Evolutionary conservation across 2,797 vertebrate species (phyloP).

Genomic region (Pipistrellus pipistrellus): DNA sequence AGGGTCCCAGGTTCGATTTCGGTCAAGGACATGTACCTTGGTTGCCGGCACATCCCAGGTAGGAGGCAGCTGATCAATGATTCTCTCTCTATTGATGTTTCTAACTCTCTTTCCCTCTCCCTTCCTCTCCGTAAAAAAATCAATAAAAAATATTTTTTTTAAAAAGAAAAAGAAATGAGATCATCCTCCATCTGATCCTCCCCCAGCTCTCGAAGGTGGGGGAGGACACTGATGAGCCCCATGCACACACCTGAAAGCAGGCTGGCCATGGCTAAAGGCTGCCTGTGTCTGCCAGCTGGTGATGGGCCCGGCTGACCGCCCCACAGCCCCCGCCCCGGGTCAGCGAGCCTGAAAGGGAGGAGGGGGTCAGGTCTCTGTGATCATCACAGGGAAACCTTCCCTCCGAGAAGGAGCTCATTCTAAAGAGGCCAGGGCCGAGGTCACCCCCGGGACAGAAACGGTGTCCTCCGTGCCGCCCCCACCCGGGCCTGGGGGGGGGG

Average conservation of each 20-base stretch:
- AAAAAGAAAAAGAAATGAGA: too few relatives aligned
- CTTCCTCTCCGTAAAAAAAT: too few relatives aligned
- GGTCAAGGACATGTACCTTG: too few relatives aligned
- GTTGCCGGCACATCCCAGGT: too few relatives aligned
- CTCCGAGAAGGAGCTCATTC: neutral
- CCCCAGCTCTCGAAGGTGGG: neutral
- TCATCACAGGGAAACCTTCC: neutral
- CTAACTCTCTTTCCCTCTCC: too few relatives aligned
- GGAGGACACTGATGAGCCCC: neutral
- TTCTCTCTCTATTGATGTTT: too few relatives aligned
- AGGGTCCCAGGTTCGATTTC: too few relatives aligned
- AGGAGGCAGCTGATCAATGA: too few relatives aligned
- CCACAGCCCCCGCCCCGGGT: neutral
- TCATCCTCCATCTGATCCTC: neutral
- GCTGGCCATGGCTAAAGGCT: neutral
- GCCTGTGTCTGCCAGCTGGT: neutral
- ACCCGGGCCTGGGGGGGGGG: neutral
- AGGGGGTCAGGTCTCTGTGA: neutral
- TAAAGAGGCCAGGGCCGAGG: neutral
- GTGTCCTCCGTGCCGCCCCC: neutral
- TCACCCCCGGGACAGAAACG: neutral
- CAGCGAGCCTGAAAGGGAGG: neutral
- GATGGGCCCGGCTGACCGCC: neutral
- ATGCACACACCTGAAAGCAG: neutral
- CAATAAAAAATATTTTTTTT: too few relatives aligned